These are phyloP conservation scores for Araneus ventricosus DNA, from an alignment of 1,140 invertebrate species.

Conservation along the genomic window DNA sequence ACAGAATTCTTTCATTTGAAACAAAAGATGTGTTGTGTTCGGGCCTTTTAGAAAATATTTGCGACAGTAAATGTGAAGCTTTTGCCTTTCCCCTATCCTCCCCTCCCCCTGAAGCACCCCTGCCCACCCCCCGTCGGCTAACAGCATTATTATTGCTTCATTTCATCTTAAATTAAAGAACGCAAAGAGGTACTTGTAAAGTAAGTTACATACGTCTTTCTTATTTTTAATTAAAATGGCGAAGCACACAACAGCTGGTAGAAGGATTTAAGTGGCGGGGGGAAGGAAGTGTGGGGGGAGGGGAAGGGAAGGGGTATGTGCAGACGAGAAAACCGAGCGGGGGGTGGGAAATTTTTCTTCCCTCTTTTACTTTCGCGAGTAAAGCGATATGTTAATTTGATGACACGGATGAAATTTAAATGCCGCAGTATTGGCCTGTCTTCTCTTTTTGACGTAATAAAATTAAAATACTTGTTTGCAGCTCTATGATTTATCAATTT, in stretches of 20 bases:
- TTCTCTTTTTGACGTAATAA: conserved; percentile 72
- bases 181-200: conserved; percentile 74
- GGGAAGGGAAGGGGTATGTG: not conserved
- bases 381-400: conserved; percentile 75
- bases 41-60: conserved; percentile 74
- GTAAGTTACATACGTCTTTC: conserved; percentile 73
- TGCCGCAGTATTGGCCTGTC: conserved; percentile 70
- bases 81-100: not conserved
- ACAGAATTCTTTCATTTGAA: conserved; percentile 75
- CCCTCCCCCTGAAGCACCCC: not conserved
- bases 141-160: conserved; percentile 74
- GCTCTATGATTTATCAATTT: conserved; percentile 74
- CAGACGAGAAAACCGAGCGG: conserved; percentile 9
- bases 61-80: conserved; percentile 49
- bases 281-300: not conserved
- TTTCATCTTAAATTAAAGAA: conserved; percentile 75
- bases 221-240: conserved; percentile 75
- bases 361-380: conserved; percentile 11
- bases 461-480: conserved; percentile 75
- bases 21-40: conserved; percentile 74
- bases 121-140: not conserved
- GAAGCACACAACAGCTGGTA: conserved; percentile 16
- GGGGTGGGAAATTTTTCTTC: conserved; percentile 23
- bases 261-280: conserved; percentile 63
- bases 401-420: conserved; percentile 75